Conservation (phyloP, 2,888 invertebrate species). For the Drosophila colorata region DNA sequence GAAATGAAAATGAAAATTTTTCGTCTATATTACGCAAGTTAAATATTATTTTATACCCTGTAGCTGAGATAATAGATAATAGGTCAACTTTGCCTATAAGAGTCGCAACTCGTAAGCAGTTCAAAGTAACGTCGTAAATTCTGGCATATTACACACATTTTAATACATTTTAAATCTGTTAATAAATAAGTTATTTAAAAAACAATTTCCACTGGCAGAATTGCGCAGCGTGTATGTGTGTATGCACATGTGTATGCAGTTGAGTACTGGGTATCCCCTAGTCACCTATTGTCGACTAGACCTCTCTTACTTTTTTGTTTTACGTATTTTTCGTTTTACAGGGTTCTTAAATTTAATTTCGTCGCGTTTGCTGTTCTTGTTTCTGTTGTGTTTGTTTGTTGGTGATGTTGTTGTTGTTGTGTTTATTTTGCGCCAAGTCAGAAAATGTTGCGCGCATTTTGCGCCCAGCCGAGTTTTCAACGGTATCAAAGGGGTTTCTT, state of each 20-base stretch:
- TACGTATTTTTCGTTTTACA: constrained; percentile 18
- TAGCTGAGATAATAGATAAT: background rate
- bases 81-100: too few species aligned
- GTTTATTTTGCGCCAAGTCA: constrained; percentile 51
- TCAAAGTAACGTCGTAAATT: too few species aligned
- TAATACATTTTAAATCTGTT: too few species aligned
- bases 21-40: constrained; percentile 32
- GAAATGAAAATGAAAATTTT: constrained; percentile 64
- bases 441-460: constrained; percentile 23
- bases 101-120: too few species aligned
- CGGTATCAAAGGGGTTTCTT: constrained; percentile 49
- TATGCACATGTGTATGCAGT: too few species aligned
- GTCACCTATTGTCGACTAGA: background rate
- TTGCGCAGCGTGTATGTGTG: too few species aligned
- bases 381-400: background rate
- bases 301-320: background rate
- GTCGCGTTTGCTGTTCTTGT: constrained; percentile 13
- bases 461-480: constrained; percentile 13
- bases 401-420: constrained; percentile 15
- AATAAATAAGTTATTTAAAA: too few species aligned
- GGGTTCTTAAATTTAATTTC: constrained; percentile 49
- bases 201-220: too few species aligned
- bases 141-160: too few species aligned
- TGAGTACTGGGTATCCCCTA: background rate
- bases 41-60: constrained; percentile 50